A percentile compares a stretch with the other conserved stretches of the same genome.
phyloP scores from a whole-genome alignment of 2,797 vertebrate genomes.

The Characodon lateralis region DNA sequence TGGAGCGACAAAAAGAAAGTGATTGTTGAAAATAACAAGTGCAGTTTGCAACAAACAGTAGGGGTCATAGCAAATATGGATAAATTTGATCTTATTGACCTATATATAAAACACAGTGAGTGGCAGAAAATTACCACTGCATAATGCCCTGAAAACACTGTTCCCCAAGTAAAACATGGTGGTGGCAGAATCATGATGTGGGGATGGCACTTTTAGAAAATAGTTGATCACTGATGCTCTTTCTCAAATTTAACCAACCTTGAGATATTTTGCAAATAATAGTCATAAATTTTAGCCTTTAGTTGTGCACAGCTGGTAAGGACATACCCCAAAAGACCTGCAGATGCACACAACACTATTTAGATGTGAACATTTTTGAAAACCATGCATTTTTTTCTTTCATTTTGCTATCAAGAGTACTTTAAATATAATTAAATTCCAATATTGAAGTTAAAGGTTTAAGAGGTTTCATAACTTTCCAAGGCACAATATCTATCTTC shows the following conservation, averaged over 20 bases:
- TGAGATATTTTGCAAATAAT: too few relatives aligned
- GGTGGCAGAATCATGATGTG: too few relatives aligned
- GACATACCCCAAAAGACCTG: too few relatives aligned
- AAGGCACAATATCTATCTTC: neutral
- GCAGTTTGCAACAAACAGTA: neutral
- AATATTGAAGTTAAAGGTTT: neutral
- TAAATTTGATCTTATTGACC: neutral
- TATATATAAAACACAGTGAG: neutral
- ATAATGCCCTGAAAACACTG: neutral
- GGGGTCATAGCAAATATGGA: neutral
- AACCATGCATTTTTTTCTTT: too few relatives aligned
- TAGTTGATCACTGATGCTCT: neutral
- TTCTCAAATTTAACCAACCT: neutral
- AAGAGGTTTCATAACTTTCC: neutral
- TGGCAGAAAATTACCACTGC: neutral
- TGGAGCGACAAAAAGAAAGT: neutral
- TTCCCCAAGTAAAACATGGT: too few relatives aligned
- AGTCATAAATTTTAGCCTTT: too few relatives aligned
- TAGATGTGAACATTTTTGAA: too few relatives aligned
- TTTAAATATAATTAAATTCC: neutral
- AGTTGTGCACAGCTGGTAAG: too few relatives aligned
- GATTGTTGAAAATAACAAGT: neutral
- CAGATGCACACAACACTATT: too few relatives aligned
- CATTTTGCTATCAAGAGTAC: neutral
- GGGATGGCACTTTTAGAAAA: neutral